Percentiles rank a stretch among this genome's conserved stretches.
These are phyloP conservation scores for Nephila pilipes DNA, from an alignment of 1,140 invertebrate genomes.

Conservation along the genomic window DNA sequence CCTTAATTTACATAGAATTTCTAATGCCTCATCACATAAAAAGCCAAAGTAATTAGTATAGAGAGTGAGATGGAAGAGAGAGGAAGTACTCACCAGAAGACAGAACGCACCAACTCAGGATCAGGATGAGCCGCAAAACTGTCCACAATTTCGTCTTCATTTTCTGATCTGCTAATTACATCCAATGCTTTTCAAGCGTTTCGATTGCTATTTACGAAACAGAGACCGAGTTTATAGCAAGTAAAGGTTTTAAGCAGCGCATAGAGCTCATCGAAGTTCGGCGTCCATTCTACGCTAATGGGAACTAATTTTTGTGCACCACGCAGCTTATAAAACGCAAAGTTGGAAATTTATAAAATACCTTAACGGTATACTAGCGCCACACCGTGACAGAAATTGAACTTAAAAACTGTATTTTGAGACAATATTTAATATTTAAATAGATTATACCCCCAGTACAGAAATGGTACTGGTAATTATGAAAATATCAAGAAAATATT, in stretches of 20 bases:
- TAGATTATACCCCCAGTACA: too few relatives aligned
- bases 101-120: background rate
- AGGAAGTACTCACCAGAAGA: background rate
- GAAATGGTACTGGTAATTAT: too few relatives aligned
- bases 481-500: too few relatives aligned
- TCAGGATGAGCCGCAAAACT: background rate
- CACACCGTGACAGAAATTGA: constrained; percentile 28
- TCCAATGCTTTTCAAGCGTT: background rate
- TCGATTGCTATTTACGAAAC: background rate
- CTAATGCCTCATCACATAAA: background rate
- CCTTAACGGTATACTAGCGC: constrained; percentile 46
- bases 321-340: background rate
- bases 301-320: background rate
- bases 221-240: background rate
- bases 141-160: background rate
- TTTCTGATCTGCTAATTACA: background rate
- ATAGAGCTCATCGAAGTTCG: background rate
- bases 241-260: background rate
- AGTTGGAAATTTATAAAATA: background rate
- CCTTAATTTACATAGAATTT: background rate
- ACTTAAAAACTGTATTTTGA: background rate
- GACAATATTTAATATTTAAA: too few relatives aligned
- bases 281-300: background rate
- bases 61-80: background rate
- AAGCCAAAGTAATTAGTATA: background rate